Evolutionary conservation across 2,113 vertebrate species (phyloP), one percentile per base, ranked within the genome.

Genomic region (Pseudopipra pipra): DNA sequence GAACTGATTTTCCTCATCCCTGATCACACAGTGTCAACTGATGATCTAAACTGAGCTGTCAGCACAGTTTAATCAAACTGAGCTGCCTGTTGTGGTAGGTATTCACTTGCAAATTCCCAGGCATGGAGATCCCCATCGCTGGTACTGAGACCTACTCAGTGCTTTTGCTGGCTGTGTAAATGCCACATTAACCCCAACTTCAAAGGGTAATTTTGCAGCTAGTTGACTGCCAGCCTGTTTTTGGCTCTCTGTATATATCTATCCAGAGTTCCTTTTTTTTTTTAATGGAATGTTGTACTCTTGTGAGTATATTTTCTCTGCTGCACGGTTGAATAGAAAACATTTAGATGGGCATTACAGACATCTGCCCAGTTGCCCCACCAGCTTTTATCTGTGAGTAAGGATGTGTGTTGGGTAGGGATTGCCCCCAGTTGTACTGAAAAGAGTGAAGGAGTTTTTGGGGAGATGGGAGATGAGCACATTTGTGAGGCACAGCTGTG

Each of bases 21-120:
- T 68, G 28, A n/a, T 85, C 75, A 46, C 13, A 9, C 39, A 47
- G 2, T 30, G 68, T 83, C 82, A 87, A 77, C 8, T 1, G 7
- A 74, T 86, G 65, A 78, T 65, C 61, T 84, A 43, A 90, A 84
- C 37, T 27, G 59, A 90, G 72, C 85, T 94, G 90, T 96, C 92
- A 87, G 92, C 93, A 75, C 65, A 35, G 72, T 80, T 90, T 86
- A 62, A 83, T 96, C 62, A 66, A 83, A 19, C 79, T 35, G 79
- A 78, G 73, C 65, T 86, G 89, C 71, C 46, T 74, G 31, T 25
- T n/a, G 31, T 63, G 74, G 22, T 82, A 18, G 46, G 47, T 80
- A 30, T 84, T 87, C 79, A 31, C 80, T 84, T 88, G 61, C 88
- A 85, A 86, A 87, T 84, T 78, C 83, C 33, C 52, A 58, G 76